Evolutionary conservation across 2,888 invertebrate genomes (phyloP).

Genomic region (Cantharis rufa): DNA sequence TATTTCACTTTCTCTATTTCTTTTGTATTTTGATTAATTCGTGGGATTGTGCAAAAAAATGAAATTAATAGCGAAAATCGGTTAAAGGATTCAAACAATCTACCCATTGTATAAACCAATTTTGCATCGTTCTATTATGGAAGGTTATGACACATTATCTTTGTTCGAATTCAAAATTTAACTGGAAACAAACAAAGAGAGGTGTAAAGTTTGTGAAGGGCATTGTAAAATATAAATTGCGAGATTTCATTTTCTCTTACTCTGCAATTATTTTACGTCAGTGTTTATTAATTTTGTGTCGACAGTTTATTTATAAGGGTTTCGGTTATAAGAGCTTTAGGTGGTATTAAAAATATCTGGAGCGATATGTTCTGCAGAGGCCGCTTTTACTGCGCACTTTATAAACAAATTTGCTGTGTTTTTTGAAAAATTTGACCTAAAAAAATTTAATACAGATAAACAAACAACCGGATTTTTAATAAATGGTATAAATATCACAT

Average conservation of each 20-base stretch:
- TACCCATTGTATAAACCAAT: conserved; percentile 45
- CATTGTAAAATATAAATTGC: conserved; percentile 28
- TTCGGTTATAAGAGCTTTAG: conserved; percentile 18
- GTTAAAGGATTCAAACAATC: conserved; percentile 39
- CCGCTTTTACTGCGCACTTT: not conserved
- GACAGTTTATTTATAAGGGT: conserved; percentile 31
- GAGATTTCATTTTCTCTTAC: conserved; percentile 27
- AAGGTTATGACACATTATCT: conserved; percentile 13
- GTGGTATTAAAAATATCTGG: conserved; percentile 4
- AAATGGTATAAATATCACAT: not conserved
- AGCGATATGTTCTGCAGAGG: not conserved
- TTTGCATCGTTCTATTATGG: conserved; percentile 44
- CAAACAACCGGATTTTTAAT: not conserved
- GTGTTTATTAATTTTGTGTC: conserved; percentile 36
- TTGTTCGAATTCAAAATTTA: conserved; percentile 6
- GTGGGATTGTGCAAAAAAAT: not conserved
- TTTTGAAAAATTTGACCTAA: not conserved
- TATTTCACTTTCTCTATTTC: not conserved
- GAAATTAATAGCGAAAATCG: conserved; percentile 39
- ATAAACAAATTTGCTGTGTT: not conserved
- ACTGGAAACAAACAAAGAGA: conserved; percentile 14
- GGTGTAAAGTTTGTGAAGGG: conserved; percentile 10
- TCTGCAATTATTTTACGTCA: conserved; percentile 36
- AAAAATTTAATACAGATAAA: not conserved
- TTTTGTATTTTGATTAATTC: not conserved